phyloP scores from a whole-genome alignment of 2,113 vertebrate genomes.

The Pimephales promelas region DNA sequence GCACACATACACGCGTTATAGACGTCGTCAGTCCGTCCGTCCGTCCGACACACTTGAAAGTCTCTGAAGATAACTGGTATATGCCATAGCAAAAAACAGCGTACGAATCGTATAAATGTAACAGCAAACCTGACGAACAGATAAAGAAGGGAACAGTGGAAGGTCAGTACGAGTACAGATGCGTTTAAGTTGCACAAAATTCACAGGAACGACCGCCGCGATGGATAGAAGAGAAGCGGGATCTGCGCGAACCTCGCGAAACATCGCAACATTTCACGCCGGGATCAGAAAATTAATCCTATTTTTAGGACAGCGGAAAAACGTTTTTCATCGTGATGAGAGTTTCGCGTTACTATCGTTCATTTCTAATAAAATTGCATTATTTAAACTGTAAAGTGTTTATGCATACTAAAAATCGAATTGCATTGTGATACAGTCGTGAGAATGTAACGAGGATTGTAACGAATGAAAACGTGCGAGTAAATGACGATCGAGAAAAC shows the following conservation, averaged over 20 bases:
- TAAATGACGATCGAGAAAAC: too few species aligned
- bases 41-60: slow-evolving; percentile 12
- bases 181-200: slow-evolving; percentile 62
- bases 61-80: slow-evolving; percentile 60
- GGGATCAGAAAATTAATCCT: not conserved
- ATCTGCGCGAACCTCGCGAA: slow-evolving; percentile 46
- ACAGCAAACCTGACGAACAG: slow-evolving; percentile 5
- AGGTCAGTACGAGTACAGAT: slow-evolving; percentile 61
- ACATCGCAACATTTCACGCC: slow-evolving; percentile 52
- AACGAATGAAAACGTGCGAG: too few species aligned
- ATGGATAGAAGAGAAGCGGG: slow-evolving; percentile 50
- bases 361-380: not conserved
- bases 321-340: not conserved
- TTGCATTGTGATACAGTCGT: too few species aligned
- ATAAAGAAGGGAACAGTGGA: slow-evolving; percentile 32
- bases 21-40: slow-evolving; percentile 32
- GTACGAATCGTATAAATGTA: slow-evolving; percentile 21
- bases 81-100: slow-evolving; percentile 57
- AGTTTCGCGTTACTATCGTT: too few species aligned
- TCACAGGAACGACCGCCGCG: slow-evolving; percentile 66
- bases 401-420: too few species aligned
- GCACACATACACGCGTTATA: slow-evolving; percentile 64
- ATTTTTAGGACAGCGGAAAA: not conserved
- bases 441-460: too few species aligned
- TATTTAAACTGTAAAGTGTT: not conserved